phyloP scores from a whole-genome alignment of 1,140 invertebrate genomes.

The Limonius californicus region DNA sequence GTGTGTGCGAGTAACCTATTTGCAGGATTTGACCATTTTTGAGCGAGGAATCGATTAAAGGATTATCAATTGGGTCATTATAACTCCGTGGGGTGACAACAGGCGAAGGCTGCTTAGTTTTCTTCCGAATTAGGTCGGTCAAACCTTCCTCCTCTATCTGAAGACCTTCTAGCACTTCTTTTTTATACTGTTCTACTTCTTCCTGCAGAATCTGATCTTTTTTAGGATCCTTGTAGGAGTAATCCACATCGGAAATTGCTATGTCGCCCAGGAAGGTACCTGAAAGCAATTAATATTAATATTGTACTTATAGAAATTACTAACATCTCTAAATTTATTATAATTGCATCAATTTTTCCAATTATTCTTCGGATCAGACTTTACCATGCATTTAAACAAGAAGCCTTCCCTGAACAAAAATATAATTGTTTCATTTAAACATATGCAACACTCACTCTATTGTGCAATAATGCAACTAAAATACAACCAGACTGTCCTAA shows the following conservation, averaged over 20 bases:
- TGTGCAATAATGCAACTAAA: too few relatives aligned
- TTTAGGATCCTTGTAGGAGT: constrained; percentile 49
- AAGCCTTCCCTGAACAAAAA: too few relatives aligned
- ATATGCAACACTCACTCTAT: too few relatives aligned
- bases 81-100: constrained; percentile 45
- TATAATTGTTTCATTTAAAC: too few relatives aligned
- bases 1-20: constrained; percentile 21
- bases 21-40: constrained; percentile 37
- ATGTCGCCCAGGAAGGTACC: constrained; percentile 78
- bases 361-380: too few relatives aligned
- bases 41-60: background rate
- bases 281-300: constrained; percentile 49
- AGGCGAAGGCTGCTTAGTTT: constrained; percentile 56
- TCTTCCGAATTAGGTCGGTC: constrained; percentile 63
- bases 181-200: constrained; percentile 72
- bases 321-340: too few relatives aligned
- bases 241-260: constrained; percentile 64
- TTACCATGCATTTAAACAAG: too few relatives aligned
- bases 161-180: constrained; percentile 73
- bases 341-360: too few relatives aligned
- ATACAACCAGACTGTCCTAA: too few relatives aligned
- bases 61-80: constrained; percentile 50
- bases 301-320: too few relatives aligned
- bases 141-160: constrained; percentile 79
- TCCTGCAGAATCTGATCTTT: constrained; percentile 58